A percentile compares a stretch with the other conserved stretches of the same genome.
Evolutionary conservation across 1,140 invertebrate species (phyloP).

Genomic region (Geopemphigus sp.): DNA sequence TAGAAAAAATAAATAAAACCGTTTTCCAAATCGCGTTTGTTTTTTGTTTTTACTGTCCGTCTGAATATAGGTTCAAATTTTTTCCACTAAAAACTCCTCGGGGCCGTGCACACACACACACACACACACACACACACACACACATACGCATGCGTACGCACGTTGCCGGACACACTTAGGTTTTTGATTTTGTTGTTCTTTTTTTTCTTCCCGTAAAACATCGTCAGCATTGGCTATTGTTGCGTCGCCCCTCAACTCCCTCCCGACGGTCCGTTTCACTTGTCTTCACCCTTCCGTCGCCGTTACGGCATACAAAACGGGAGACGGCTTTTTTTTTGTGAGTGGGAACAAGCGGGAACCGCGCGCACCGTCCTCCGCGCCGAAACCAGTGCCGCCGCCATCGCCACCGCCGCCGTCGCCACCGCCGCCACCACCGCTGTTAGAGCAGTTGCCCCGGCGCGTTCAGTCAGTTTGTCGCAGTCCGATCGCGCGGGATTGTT

Average conservation of each 20-base stretch:
- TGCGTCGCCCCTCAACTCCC: background rate
- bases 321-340: constrained; percentile 16
- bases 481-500: background rate
- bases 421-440: background rate
- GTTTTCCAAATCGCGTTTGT: background rate
- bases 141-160: background rate
- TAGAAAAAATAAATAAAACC: too few species aligned
- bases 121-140: background rate
- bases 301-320: constrained; percentile 3
- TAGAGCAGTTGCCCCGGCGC: background rate
- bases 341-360: background rate
- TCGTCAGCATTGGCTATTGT: constrained; percentile 27
- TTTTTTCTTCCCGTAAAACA: constrained; percentile 8
- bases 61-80: background rate
- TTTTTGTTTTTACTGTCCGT: background rate
- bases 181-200: background rate
- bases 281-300: constrained; percentile 13
- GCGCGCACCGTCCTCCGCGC: constrained; percentile 16
- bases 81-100: background rate
- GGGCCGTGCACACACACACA: background rate
- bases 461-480: constrained; percentile 37
- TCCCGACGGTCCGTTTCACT: background rate
- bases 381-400: constrained; percentile 30
- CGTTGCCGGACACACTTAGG: background rate
- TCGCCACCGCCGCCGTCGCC: background rate